A percentile compares a stretch with the other conserved stretches of the same genome.
Evolutionary conservation across 1,140 invertebrate species (phyloP).

Genomic region (Prorops nasuta): DNA sequence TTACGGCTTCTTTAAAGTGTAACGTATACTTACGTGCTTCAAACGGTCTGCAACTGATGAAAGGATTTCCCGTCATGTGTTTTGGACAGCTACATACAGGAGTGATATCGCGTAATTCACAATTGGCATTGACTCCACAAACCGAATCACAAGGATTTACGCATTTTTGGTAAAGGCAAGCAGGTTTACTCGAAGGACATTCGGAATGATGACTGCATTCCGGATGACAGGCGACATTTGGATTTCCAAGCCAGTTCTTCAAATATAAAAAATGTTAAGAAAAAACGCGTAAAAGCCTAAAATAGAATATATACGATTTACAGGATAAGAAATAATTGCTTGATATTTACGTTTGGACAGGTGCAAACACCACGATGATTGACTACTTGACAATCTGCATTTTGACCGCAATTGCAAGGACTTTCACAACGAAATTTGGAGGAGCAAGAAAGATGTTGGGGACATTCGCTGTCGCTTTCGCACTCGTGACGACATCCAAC

Average conservation of each 20-base stretch:
- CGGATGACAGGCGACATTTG: conserved; percentile 68
- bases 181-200: conserved; percentile 73
- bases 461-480: conserved; percentile 73
- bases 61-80: conserved; percentile 85
- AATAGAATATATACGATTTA: conserved; percentile 13
- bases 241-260: conserved; percentile 73
- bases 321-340: conserved; percentile 1
- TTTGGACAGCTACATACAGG: conserved; percentile 82
- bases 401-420: conserved; percentile 77
- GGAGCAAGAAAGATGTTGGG: conserved; percentile 66
- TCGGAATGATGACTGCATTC: conserved; percentile 74
- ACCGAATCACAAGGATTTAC: conserved; percentile 77
- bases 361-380: conserved; percentile 78
- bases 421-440: conserved; percentile 74
- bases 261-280: background rate
- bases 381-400: conserved; percentile 74
- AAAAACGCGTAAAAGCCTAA: conserved; percentile 9
- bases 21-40: conserved; percentile 63
- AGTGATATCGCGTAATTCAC: conserved; percentile 71
- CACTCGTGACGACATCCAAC: conserved; percentile 76
- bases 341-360: conserved; percentile 69
- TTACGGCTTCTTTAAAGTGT: too few relatives aligned
- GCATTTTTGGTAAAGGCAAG: conserved; percentile 79
- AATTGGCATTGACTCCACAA: conserved; percentile 79
- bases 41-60: conserved; percentile 76